Base-by-base conservation (phyloP, 2,113 vertebrate genomes). In the Elephantulus edwardii region DNA sequence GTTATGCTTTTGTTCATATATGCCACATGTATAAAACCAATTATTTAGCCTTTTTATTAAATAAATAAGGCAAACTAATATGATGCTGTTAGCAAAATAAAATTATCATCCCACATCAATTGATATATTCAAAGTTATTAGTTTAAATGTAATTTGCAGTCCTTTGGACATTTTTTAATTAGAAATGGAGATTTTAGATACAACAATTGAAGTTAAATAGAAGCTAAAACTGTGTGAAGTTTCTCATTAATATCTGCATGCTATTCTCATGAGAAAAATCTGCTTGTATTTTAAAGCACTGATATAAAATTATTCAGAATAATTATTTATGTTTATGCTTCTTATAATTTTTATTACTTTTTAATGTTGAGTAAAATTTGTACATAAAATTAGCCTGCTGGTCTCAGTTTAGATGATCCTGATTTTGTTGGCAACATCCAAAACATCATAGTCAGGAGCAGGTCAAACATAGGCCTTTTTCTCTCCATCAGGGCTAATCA, bases 21-120 rank as follows among this genome's bases (percentile, higher is more conserved):
- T 83, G n/a, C 44, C 80, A 38, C 30, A 24, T 35, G 8, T 46
- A 30, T 75, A 38, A 90, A 86, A 88, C 40, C 9, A 20, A 75
- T 33, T 89, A 60, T 35, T 74, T 79, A 16, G 12, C 10, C 54
- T 87, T 88, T 85, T 70, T 13, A 17, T 52, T 19, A 84, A 77
- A 60, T 60, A 90, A 92, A 80, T 83, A 26, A 9, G 62, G 76
- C 33, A 77, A 76, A 33, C 44, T 76, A 70, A 28, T 76, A 16
- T 83, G 56, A 60, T 83, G 11, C n/a, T 91, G 30, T 72, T 86
- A 79, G 86, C 52, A 30, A 91, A 66, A 86, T 75, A 79, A 91
- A 68, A 86, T 76, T 83, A 72, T 94, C 28, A 88, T 22, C 6
- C 26, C 62, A 82, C 6, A 33, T 52, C 22, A 70, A 86, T 78